Percentiles rank a stretch among this genome's conserved stretches.
Conservation (phyloP, 2,113 vertebrate species). For the Ramphastos sulfuratus region DNA sequence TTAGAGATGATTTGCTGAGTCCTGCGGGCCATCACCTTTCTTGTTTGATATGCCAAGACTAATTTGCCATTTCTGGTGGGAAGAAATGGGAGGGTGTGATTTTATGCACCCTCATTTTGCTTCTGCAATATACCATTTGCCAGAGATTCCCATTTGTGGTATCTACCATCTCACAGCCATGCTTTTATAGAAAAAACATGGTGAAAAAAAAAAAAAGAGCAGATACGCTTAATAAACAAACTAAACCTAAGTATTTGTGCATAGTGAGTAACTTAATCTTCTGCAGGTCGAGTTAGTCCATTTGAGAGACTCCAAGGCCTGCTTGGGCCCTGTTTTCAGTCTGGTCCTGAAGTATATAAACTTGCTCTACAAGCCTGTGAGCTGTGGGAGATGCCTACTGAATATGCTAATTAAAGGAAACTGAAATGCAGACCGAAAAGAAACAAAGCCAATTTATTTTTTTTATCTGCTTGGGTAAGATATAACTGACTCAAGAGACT, state of each 20-base stretch:
- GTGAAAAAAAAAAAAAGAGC: not conserved
- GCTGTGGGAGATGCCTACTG: not conserved
- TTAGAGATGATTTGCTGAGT: not conserved
- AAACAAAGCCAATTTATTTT: conserved; percentile 18
- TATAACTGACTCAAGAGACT: not conserved
- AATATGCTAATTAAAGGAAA: not conserved
- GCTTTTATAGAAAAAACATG: not conserved
- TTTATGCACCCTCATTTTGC: not conserved
- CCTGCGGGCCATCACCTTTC: not conserved
- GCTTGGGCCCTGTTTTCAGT: not conserved
- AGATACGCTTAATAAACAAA: not conserved
- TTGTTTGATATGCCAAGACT: not conserved
- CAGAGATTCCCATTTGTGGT: not conserved
- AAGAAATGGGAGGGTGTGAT: not conserved
- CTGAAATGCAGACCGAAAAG: not conserved
- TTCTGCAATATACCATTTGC: not conserved
- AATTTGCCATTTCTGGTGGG: not conserved
- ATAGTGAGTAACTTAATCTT: not conserved
- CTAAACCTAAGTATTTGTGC: not conserved
- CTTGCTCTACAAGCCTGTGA: not conserved
- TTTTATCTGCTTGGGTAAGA: not conserved
- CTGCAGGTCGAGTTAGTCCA: not conserved
- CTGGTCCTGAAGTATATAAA: not conserved
- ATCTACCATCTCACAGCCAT: not conserved
- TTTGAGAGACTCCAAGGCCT: not conserved